Evolutionary conservation across 2,113 vertebrate genomes (phyloP).

Genomic region (Pleuronectes platessa): DNA sequence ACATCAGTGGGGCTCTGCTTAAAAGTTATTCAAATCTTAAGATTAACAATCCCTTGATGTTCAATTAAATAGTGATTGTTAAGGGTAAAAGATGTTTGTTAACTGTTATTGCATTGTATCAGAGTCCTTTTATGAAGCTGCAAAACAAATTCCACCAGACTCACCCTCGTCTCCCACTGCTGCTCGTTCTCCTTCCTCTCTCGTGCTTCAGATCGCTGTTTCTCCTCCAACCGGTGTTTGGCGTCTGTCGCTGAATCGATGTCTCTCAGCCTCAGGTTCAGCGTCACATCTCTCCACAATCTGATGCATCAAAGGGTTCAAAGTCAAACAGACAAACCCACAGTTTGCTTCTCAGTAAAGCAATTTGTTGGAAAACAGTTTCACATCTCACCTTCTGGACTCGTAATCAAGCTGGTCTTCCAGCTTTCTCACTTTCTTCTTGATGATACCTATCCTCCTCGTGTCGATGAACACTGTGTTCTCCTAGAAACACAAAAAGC

Average conservation of each 20-base stretch:
- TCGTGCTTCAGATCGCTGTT: constrained; percentile 94
- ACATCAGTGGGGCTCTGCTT: no score
- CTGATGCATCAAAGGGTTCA: constrained; percentile 65
- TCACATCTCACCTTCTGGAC: constrained; percentile 89
- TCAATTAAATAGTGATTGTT: no score
- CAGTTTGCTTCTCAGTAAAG: neutral
- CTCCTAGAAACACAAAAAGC: constrained; percentile 81
- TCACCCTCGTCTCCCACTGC: constrained; percentile 97
- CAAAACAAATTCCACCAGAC: constrained; percentile 31
- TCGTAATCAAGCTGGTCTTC: constrained; percentile 97
- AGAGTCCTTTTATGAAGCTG: neutral
- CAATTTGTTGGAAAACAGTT: neutral
- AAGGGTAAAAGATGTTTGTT: no score
- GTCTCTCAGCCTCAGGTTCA: constrained; percentile 95
- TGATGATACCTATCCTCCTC: constrained; percentile 93
- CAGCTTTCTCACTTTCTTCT: constrained; percentile 97
- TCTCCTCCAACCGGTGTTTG: constrained; percentile 95
- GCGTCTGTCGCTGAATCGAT: constrained; percentile 96
- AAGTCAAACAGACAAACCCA: constrained; percentile 3
- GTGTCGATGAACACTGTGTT: constrained; percentile 96
- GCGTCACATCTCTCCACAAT: constrained; percentile 95
- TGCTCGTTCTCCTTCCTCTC: constrained; percentile 95
- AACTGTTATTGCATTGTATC: neutral
- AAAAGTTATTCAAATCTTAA: no score
- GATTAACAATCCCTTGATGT: no score